These are phyloP conservation scores for Coenobita brevimanus DNA, from an alignment of 1,140 invertebrate genomes.

Conservation along the genomic window DNA sequence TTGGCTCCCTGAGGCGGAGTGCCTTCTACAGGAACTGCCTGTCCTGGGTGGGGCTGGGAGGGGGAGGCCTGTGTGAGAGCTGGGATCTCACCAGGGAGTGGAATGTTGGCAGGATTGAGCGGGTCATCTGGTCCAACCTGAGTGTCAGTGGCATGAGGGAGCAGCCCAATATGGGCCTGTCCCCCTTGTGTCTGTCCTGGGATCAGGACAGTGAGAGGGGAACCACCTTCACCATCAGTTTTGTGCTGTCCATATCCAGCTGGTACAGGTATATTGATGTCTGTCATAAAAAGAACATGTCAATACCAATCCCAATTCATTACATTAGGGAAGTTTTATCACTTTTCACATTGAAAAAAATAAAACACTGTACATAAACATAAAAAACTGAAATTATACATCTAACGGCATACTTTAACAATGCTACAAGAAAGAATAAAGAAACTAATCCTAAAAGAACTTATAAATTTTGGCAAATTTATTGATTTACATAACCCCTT, in stretches of 20 bases:
- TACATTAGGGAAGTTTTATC: too few relatives aligned
- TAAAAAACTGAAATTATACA: too few relatives aligned
- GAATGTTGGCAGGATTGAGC: slow-evolving; percentile 59
- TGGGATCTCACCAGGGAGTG: slow-evolving; percentile 50
- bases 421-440: too few relatives aligned
- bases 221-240: slow-evolving; percentile 37
- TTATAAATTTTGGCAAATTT: too few relatives aligned
- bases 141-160: slow-evolving; percentile 25
- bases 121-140: slow-evolving; percentile 28
- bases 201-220: slow-evolving; percentile 28
- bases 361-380: too few relatives aligned
- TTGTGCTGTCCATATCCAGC: slow-evolving; percentile 50
- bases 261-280: slow-evolving; percentile 58
- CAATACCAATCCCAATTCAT: too few relatives aligned
- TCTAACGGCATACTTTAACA: too few relatives aligned
- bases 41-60: slow-evolving; percentile 41
- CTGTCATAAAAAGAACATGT: slow-evolving; percentile 24
- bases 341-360: too few relatives aligned
- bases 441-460: too few relatives aligned
- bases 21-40: slow-evolving; percentile 43
- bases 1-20: slow-evolving; percentile 45
- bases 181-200: neutral
- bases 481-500: too few relatives aligned
- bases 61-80: slow-evolving; percentile 29
- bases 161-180: neutral